Evolutionary conservation across 2,113 vertebrate genomes (phyloP), one percentile per base, ranked within the genome.

Genomic region (Leptobrachium leishanense): DNA sequence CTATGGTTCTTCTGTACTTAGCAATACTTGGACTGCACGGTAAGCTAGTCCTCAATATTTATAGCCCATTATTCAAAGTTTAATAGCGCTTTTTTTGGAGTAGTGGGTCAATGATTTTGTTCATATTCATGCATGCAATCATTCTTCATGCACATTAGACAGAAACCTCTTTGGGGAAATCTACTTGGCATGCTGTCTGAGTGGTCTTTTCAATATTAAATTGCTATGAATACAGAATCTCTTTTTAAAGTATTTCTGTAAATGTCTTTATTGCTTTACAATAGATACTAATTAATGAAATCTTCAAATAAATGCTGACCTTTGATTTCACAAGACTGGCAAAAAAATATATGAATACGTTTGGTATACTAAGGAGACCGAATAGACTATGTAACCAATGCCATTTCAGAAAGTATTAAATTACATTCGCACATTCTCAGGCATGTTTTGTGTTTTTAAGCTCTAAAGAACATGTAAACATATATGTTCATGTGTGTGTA

Each of bases 131-230:
- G 70, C 41, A 67, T 74, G 71, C 41, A 80, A 73, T 80, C 70
- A 73, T 80, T 80, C 70, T 67, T 80, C 12, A 50, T 65, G 20
- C 43, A n/a, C 72, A 80, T 67, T 80, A 80, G 63, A 40, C 43
- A 64, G 77, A 72, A 73, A 46, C 46, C 70, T 80, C 77, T 80
- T 67, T 74, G 74, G 70, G 70, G 70, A 80, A 80, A 73, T 79
- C 70, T 79, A 57, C 70, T 79, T 73, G 69, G 62, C 69, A 73
- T 55, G 20, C 54, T 43, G 72, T 80, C 74, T 46, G 77, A 80
- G 71, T 80, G 77, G 70, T 55, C 70, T 74, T 80, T 80, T 80
- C 70, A 74, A 74, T 80, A 80, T 73, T 55, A 80, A 80, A 80
- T 73, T 80, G 74, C 66, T 80, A 74, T 67, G 70, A 80, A 72